Evolutionary conservation across 1,140 invertebrate species (phyloP).

Genomic region (Heliconius melpomene): DNA sequence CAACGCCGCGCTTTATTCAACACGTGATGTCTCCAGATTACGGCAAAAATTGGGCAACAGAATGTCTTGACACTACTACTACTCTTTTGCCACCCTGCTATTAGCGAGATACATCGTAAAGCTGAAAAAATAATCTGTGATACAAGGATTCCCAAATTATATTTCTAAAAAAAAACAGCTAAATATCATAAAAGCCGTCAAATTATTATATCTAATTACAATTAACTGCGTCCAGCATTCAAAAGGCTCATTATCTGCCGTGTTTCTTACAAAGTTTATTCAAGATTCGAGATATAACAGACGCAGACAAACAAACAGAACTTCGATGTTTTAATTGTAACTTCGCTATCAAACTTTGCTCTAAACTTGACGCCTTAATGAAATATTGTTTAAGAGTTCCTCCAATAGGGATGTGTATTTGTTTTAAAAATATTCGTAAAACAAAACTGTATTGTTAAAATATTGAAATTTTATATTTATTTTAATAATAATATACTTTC

Average conservation of each 20-base stretch:
- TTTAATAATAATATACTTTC: too few species aligned
- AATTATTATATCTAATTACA: not conserved
- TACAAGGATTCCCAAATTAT: not conserved
- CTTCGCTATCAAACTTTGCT: slow-evolving; percentile 41
- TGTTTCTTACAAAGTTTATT: slow-evolving; percentile 42
- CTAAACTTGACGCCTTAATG: slow-evolving; percentile 43
- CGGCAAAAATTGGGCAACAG: not conserved
- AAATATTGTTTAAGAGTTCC: slow-evolving; percentile 45
- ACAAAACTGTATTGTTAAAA: not conserved
- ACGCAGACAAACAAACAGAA: slow-evolving; percentile 34
- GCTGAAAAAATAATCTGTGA: not conserved
- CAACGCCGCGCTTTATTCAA: not conserved
- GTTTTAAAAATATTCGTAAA: not conserved
- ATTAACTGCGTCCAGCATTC: not conserved
- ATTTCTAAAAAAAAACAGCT: not conserved
- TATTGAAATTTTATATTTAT: too few species aligned
- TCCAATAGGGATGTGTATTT: slow-evolving; percentile 24
- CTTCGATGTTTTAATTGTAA: slow-evolving; percentile 55
- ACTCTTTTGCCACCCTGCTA: not conserved
- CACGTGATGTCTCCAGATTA: not conserved
- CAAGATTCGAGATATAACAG: slow-evolving; percentile 37
- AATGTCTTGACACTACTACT: not conserved
- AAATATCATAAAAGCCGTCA: not conserved
- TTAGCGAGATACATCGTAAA: not conserved
- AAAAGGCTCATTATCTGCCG: slow-evolving; percentile 9